Conservation (phyloP, 92 coral and sea anemone genomes). For the Phenganax marumi region DNA sequence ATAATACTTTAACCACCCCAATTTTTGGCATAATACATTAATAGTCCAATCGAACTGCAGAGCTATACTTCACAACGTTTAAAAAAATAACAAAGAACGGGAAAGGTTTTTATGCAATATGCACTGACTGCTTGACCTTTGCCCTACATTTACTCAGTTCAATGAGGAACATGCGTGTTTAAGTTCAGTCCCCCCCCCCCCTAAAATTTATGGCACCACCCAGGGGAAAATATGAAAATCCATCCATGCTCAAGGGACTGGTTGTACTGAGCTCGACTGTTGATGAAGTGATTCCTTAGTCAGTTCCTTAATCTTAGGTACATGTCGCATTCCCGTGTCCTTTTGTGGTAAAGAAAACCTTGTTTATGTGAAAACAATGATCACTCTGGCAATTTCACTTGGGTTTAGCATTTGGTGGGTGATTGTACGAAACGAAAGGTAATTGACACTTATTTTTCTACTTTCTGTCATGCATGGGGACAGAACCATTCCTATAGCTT, state of each 20-base stretch:
- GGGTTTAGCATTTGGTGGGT: constrained; percentile 90
- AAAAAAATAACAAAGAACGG: too few species aligned
- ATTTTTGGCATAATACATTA: not conserved
- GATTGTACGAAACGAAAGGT: constrained; percentile 84
- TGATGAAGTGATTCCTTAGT: not conserved
- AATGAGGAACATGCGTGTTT: too few species aligned
- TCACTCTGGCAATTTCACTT: constrained; percentile 65
- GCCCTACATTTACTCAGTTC: too few species aligned
- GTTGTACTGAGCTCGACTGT: too few species aligned
- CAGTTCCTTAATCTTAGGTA: not conserved
- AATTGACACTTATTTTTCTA: not conserved
- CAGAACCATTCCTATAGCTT: not conserved
- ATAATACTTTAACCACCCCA: too few species aligned
- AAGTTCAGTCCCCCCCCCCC: too few species aligned
- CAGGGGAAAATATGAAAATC: too few species aligned
- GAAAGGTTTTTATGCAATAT: too few species aligned
- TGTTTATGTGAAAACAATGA: constrained; percentile 65
- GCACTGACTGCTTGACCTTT: too few species aligned
- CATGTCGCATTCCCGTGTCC: constrained; percentile 11
- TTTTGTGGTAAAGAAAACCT: not conserved
- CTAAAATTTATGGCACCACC: too few species aligned
- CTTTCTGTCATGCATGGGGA: not conserved
- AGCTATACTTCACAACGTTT: too few species aligned
- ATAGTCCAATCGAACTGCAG: not conserved
- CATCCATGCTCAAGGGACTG: too few species aligned